Base-by-base conservation (phyloP, 2,113 vertebrate species). In the Etheostoma spectabile region DNA sequence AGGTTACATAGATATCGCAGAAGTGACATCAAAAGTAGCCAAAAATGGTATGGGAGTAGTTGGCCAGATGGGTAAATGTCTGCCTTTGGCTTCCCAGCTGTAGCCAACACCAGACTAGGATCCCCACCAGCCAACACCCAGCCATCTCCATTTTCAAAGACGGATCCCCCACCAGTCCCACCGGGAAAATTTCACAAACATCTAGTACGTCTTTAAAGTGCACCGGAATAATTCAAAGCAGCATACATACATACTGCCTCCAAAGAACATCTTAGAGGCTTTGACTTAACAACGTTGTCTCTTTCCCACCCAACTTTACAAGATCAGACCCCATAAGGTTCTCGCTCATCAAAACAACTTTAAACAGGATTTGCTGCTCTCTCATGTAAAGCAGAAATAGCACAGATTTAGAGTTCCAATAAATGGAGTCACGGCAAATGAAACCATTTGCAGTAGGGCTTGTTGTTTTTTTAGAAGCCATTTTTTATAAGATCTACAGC, bases 111-210 rank as follows among this genome's bases (percentile, higher is more conserved):
- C 72, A 71, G 62, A 85, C 77, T 78, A 30, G 80, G 30, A 79
- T 82, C 77, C 53, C 84, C 89, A 59, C 86, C 79, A 79, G 92
- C 89, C 91, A 88, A 93, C 93, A 93, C 93, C 92, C 92, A 90
- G 63, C 79, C 79, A 63, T 90, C 91, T 89, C 85, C 51, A 86
- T 91, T 92, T 94, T 91, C 92, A 18, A 91, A 92, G 90, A 74
- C 48, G 2, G 69, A 79, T 71, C 56, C 60, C 42, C 80, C 89
- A 77, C 90, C 88, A 91, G 88, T 90, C 88, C 86, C 84, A 83
- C 21, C 57, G 80, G 86, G 88, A 87, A 82, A 89, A 83, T 83
- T 80, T 89, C 84, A 86, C 85, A 88, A 87, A 91, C 86, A 82
- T 79, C 57, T 74, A 80, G 73, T 55, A 45, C 21, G 48, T 83